Evolutionary conservation across 64 coral and sea anemone genomes (phyloP).

Genomic region (Pocillopora damicornis): DNA sequence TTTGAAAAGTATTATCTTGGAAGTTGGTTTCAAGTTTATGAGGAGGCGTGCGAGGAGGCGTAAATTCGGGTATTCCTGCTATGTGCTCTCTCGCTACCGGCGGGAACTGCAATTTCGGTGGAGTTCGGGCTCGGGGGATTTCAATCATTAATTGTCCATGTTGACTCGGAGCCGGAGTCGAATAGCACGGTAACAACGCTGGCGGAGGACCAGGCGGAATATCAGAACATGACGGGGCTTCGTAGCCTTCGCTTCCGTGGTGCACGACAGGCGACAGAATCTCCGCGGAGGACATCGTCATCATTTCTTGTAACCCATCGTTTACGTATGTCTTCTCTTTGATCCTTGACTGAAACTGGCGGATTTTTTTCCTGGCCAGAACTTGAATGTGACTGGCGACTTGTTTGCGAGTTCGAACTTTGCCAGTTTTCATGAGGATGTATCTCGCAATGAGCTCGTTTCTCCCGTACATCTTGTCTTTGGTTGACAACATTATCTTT

Average conservation of each 20-base stretch:
- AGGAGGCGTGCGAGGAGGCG: conserved; percentile 65
- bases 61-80: conserved; percentile 2
- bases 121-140: conserved; percentile 26
- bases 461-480: conserved; percentile 99
- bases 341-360: conserved; percentile 82
- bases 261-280: conserved; percentile 76
- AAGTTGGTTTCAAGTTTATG: conserved; percentile 46
- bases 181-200: conserved; percentile 23
- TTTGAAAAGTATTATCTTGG: conserved; percentile 59
- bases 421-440: conserved; percentile 98
- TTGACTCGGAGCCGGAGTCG: neutral
- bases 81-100: neutral
- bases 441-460: conserved; percentile 96
- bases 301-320: conserved; percentile 81
- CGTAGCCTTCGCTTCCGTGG: conserved; percentile 12
- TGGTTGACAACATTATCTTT: conserved; percentile 99
- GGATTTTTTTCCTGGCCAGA: conserved; percentile 88
- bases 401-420: conserved; percentile 89
- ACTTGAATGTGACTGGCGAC: conserved; percentile 99
- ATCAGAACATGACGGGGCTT: conserved; percentile 18
- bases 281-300: conserved; percentile 83
- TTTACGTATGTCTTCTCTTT: conserved; percentile 68
- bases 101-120: conserved; percentile 51
- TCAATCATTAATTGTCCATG: conserved; percentile 21
- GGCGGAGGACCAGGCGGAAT: conserved; percentile 1